Evolutionary conservation across 2,888 invertebrate species (phyloP).

Genomic region (Orthonevra nobilis): DNA sequence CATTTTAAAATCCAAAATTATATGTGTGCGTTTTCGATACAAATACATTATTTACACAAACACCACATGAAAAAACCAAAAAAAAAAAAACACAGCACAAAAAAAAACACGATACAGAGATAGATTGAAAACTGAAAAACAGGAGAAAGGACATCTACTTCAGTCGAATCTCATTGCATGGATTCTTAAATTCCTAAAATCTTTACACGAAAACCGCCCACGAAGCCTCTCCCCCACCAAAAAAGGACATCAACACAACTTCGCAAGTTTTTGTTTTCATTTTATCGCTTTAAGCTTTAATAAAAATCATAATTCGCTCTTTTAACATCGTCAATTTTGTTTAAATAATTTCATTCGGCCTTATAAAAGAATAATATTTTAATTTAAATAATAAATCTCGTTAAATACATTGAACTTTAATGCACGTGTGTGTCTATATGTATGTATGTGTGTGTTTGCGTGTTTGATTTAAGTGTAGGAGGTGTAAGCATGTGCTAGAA

Average conservation of each 20-base stretch:
- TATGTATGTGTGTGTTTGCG: conserved; percentile 10
- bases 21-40: too few relatives aligned
- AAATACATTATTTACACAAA: too few relatives aligned
- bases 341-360: conserved; percentile 28
- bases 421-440: conserved; percentile 19
- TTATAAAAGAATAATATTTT: conserved; percentile 54
- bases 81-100: too few relatives aligned
- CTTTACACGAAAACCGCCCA: too few relatives aligned
- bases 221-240: conserved; percentile 22
- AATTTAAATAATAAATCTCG: conserved; percentile 46
- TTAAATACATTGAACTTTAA: conserved; percentile 38
- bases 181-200: too few relatives aligned
- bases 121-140: too few relatives aligned
- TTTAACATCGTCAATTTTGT: conserved; percentile 24
- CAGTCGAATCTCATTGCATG: too few relatives aligned
- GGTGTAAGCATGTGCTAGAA: conserved; percentile 72
- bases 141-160: too few relatives aligned
- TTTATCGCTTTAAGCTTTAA: conserved; percentile 42
- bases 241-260: conserved; percentile 29
- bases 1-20: too few relatives aligned
- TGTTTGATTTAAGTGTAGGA: conserved; percentile 12
- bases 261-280: neutral
- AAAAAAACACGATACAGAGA: too few relatives aligned
- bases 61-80: too few relatives aligned
- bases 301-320: conserved; percentile 20